Evolutionary conservation across 2,113 vertebrate genomes (phyloP).

Genomic region (Catagonus wagneri): DNA sequence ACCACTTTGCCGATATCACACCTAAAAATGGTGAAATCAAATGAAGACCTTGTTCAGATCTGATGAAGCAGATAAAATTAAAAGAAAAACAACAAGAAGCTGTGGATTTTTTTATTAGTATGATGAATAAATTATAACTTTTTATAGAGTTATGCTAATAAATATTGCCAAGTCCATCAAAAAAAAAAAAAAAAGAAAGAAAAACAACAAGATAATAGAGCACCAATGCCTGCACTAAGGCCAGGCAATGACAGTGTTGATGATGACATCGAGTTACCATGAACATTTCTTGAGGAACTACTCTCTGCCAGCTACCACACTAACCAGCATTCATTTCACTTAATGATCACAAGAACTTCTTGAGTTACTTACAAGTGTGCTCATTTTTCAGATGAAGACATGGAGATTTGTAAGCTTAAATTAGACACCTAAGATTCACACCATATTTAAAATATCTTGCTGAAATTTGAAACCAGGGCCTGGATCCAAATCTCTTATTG

Average conservation of each 20-base stretch:
- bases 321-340: not conserved
- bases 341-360: not conserved
- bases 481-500: not conserved
- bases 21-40: not conserved
- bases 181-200: not conserved
- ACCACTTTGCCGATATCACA: not conserved
- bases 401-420: not conserved
- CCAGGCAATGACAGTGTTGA: not conserved
- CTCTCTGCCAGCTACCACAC: not conserved
- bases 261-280: not conserved
- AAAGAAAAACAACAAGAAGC: not conserved
- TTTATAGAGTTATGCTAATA: no score
- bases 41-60: not conserved
- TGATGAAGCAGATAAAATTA: not conserved
- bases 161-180: no score
- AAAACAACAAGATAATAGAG: not conserved
- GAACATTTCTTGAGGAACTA: not conserved
- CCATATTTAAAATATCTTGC: not conserved
- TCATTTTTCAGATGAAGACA: not conserved
- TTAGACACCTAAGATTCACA: not conserved
- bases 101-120: no score
- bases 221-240: not conserved
- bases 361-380: not conserved
- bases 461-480: not conserved
- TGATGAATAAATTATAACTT: no score